Evolutionary conservation across 2,888 invertebrate species (phyloP), one percentile per base, ranked within the genome.

Genomic region (Hydrotaea cyrtoneurina): DNA sequence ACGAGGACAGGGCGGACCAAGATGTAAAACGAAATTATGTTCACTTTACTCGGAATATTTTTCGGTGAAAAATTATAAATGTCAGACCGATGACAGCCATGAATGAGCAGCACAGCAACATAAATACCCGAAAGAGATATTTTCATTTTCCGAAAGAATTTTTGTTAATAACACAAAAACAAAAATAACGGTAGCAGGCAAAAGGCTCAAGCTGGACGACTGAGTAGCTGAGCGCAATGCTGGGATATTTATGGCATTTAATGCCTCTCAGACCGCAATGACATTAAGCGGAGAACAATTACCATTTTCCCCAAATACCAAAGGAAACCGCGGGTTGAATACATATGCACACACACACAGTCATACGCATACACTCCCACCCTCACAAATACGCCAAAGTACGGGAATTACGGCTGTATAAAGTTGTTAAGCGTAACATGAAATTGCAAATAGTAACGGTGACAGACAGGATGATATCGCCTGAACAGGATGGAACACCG

Each of bases 241-340:
- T 15, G 43, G 13, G 62, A 71, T 62, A 71, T 80, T 80, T 80
- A 80, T 76, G 72, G 43, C 39, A 71, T 50, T 76, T 71, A 80
- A 80, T 76, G 59, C 71, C 62, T 71, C 59, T 50, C 71, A 62
- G 39, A 71, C 80, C 80, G 31, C 31, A 80, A 76, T 57, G 55
- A 71, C 50, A 71, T 76, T 80, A 80, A 76, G 71, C 26, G 62
- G 31, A 80, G 62, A 71, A 80, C 76, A 80, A 76, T 80, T 80
- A 76, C 62, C 71, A 76, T 72, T 71, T 76, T 62, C 71, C 36
- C 71, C 36, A 80, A 80, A 80, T 80, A 31, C 80, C 62, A 72
- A 17, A 76, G 39, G 50, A 72, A 76, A 76, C 80, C 75, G 57
- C 59, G 75, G 62, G 39, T 71, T 71, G 43, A 72, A 76, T 50